Conservation (phyloP, 2,888 invertebrate species). For the Chymomyza caudatula region DNA sequence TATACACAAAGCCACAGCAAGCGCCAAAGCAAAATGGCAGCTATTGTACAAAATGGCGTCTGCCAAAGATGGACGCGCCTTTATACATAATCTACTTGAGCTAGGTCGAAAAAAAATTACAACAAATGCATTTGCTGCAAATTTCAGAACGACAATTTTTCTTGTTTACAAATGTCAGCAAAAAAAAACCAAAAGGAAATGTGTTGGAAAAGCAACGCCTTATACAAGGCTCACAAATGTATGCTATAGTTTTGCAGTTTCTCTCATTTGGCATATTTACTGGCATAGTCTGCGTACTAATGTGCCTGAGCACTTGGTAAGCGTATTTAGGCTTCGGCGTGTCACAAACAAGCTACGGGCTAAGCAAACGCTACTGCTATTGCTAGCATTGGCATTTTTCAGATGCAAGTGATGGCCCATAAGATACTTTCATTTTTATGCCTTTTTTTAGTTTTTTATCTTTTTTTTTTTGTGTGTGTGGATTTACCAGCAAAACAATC, state of each 20-base stretch:
- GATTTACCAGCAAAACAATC: slow-evolving; percentile 40
- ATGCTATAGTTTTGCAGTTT: neutral
- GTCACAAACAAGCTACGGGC: neutral
- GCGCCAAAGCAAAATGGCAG: slow-evolving; percentile 15
- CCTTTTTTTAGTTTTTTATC: neutral
- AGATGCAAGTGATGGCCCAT: slow-evolving; percentile 22
- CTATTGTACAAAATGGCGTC: slow-evolving; percentile 12
- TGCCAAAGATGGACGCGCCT: slow-evolving; percentile 9
- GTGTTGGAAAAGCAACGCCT: neutral
- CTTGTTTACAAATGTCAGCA: slow-evolving; percentile 24
- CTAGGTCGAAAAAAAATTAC: slow-evolving; percentile 13
- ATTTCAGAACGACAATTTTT: slow-evolving; percentile 18
- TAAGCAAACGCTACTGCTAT: neutral
- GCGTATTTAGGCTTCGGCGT: neutral
- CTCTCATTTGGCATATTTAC: neutral
- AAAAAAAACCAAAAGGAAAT: neutral
- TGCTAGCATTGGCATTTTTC: slow-evolving; percentile 39
- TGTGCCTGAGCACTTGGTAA: neutral
- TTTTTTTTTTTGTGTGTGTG: slow-evolving; percentile 5
- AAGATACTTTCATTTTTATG: slow-evolving; percentile 32
- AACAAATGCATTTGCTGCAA: slow-evolving; percentile 3
- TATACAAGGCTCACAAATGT: neutral
- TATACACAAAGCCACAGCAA: slow-evolving; percentile 16
- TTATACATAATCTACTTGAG: slow-evolving; percentile 24
- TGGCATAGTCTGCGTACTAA: neutral